phyloP scores from a whole-genome alignment of 1,140 invertebrate genomes.

The Hylaeus volcanicus region DNA sequence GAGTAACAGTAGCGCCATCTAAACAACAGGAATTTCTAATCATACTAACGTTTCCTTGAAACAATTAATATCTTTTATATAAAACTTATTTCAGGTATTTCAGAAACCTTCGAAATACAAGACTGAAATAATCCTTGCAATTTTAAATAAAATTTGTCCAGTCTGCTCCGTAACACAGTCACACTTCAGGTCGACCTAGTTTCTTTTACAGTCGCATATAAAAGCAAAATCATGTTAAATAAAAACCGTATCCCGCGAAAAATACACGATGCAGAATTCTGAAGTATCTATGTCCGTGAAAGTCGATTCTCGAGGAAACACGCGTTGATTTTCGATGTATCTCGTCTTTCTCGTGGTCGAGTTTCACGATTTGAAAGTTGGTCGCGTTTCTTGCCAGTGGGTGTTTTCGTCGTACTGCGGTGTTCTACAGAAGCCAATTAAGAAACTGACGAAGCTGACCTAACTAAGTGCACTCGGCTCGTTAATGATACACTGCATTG shows the following conservation, averaged over 20 bases:
- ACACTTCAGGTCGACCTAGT: not conserved
- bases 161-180: not conserved
- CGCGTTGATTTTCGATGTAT: not conserved
- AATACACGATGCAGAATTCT: not conserved
- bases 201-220: not conserved
- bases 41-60: too few relatives aligned
- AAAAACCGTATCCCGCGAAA: not conserved
- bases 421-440: constrained; percentile 50
- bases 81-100: too few relatives aligned
- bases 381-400: not conserved
- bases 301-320: not conserved
- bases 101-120: too few relatives aligned
- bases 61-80: too few relatives aligned
- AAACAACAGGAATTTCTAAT: too few relatives aligned
- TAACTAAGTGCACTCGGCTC: constrained; percentile 45
- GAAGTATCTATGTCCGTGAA: not conserved
- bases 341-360: not conserved
- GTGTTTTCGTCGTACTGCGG: constrained; percentile 22
- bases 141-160: too few relatives aligned
- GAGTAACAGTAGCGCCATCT: too few relatives aligned
- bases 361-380: not conserved
- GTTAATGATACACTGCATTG: constrained; percentile 57
- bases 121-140: too few relatives aligned
- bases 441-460: constrained; percentile 60
- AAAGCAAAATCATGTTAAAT: not conserved